phyloP scores from a whole-genome alignment of 2,797 vertebrate species.

The Liasis olivaceus region DNA sequence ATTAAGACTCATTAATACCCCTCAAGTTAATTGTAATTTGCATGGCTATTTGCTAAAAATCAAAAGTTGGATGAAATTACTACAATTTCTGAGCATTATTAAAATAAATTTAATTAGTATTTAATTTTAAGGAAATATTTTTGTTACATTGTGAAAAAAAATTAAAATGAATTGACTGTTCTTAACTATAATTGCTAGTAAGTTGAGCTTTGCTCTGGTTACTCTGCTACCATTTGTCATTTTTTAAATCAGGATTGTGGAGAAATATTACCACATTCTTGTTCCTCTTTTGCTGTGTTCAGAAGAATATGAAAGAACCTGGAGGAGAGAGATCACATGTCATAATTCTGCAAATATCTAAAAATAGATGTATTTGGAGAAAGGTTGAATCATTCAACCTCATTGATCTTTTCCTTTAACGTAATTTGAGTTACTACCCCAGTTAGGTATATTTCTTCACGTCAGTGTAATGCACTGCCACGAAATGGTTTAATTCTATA shows the following conservation, averaged over 20 bases:
- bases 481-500: slow-evolving; percentile 43
- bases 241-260: background rate
- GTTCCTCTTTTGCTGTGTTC: background rate
- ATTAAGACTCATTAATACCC: background rate
- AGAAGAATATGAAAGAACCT: background rate
- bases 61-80: slow-evolving; percentile 56
- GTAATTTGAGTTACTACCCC: slow-evolving; percentile 6
- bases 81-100: slow-evolving; percentile 25
- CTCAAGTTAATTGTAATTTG: slow-evolving; percentile 49
- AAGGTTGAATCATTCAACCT: slow-evolving; percentile 31
- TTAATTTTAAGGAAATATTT: slow-evolving; percentile 55
- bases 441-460: slow-evolving; percentile 5
- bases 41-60: slow-evolving; percentile 53
- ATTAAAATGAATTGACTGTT: slow-evolving; percentile 28
- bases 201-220: slow-evolving; percentile 19
- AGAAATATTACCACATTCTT: slow-evolving; percentile 1
- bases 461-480: background rate
- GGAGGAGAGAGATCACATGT: slow-evolving; percentile 42
- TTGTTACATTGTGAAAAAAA: slow-evolving; percentile 57
- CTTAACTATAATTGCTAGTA: slow-evolving; percentile 10
- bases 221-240: slow-evolving; percentile 15
- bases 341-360: slow-evolving; percentile 36
- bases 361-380: background rate
- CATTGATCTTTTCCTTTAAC: background rate
- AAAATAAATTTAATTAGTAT: slow-evolving; percentile 63